Evolutionary conservation across 2,113 vertebrate species (phyloP).

Genomic region (Trogon melanurus): DNA sequence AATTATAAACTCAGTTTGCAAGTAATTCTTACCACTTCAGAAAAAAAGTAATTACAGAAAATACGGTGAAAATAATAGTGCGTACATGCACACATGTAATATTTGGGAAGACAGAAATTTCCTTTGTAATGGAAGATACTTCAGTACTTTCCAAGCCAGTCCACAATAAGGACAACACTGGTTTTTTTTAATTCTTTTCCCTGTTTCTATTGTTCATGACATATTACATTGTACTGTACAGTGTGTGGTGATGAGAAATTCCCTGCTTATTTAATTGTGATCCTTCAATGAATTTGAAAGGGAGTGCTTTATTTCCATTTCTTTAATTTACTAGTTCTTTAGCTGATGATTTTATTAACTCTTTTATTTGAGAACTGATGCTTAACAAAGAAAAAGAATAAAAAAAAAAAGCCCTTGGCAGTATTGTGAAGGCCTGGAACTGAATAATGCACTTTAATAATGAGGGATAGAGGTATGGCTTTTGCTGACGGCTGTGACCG

Average conservation of each 20-base stretch:
- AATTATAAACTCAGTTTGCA: neutral
- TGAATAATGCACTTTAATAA: constrained; percentile 86
- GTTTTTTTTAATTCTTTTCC: neutral
- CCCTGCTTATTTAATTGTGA: constrained; percentile 65
- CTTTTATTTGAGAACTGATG: constrained; percentile 60
- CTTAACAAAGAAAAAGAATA: constrained; percentile 42
- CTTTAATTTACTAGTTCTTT: constrained; percentile 63
- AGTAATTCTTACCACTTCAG: neutral
- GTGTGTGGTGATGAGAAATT: neutral
- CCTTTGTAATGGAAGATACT: neutral
- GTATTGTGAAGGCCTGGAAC: constrained; percentile 77
- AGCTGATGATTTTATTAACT: constrained; percentile 67
- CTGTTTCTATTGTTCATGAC: constrained; percentile 3
- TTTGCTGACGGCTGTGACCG: constrained; percentile 85
- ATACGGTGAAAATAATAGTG: neutral
- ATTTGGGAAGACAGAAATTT: neutral
- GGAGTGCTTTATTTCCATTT: constrained; percentile 51
- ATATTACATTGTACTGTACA: constrained; percentile 31
- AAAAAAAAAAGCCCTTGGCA: constrained; percentile 53
- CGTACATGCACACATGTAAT: neutral
- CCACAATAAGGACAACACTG: neutral
- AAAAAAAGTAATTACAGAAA: neutral
- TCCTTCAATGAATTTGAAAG: constrained; percentile 62
- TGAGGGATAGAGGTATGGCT: constrained; percentile 82
- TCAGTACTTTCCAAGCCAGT: neutral